Conservation (phyloP, 2,113 vertebrate species). For the Vimba vimba region DNA sequence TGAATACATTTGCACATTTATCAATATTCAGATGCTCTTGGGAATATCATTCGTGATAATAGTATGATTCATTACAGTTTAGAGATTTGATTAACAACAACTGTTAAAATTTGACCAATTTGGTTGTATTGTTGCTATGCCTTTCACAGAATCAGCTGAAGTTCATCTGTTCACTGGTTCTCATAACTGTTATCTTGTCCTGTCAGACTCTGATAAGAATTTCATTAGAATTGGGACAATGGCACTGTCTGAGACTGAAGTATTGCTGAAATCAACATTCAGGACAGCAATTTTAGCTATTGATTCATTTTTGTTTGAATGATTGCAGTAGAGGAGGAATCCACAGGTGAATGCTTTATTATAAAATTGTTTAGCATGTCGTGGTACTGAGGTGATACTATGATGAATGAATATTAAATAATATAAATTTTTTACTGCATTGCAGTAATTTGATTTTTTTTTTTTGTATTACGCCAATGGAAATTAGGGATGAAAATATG, state of each 20-base stretch:
- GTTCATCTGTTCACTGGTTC: neutral
- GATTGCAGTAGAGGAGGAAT: neutral
- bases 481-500: neutral
- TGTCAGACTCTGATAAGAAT: slow-evolving; percentile 13
- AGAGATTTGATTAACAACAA: neutral
- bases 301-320: slow-evolving; percentile 4
- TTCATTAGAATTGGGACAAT: slow-evolving; percentile 18
- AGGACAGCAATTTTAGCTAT: neutral
- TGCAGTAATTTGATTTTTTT: neutral
- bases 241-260: slow-evolving; percentile 23
- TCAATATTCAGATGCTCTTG: neutral
- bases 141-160: neutral
- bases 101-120: neutral
- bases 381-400: neutral
- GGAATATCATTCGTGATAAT: neutral
- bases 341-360: neutral
- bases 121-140: neutral
- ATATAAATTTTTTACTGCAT: neutral
- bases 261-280: slow-evolving; percentile 17
- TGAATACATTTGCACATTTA: neutral
- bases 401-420: neutral
- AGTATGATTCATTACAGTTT: slow-evolving; percentile 4
- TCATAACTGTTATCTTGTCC: slow-evolving; percentile 19
- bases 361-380: neutral
- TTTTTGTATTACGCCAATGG: neutral